These are phyloP conservation scores for Cynaeus angustus DNA, from an alignment of 2,888 invertebrate genomes.

Conservation along the genomic window DNA sequence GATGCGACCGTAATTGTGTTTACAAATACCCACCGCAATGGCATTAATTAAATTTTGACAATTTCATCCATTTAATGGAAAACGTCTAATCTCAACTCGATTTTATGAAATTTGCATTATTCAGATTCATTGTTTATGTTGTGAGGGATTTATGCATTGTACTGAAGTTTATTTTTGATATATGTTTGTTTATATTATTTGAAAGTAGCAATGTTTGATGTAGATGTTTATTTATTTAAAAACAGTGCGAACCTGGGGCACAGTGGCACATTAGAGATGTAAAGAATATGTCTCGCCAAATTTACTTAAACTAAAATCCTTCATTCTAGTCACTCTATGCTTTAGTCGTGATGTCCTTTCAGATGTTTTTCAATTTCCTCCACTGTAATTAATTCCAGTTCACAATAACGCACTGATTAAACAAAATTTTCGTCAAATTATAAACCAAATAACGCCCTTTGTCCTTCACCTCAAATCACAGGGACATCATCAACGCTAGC, in stretches of 20 bases:
- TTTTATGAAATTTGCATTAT: slow-evolving; percentile 44
- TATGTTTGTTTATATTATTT: slow-evolving; percentile 9
- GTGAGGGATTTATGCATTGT: slow-evolving; percentile 12
- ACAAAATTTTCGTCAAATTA: slow-evolving; percentile 57
- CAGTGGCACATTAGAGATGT: no score
- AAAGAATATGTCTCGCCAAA: no score
- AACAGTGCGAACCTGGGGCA: no score
- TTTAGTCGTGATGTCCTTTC: no score
- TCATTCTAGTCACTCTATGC: no score
- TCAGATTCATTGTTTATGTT: slow-evolving; percentile 31
- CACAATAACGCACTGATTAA: slow-evolving; percentile 53
- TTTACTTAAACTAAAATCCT: no score
- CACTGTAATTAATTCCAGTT: slow-evolving; percentile 36
- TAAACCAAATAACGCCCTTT: slow-evolving; percentile 61
- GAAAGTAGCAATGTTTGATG: slow-evolving; percentile 21
- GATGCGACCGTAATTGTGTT: slow-evolving; percentile 47
- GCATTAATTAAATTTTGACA: slow-evolving; percentile 47
- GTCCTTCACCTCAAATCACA: slow-evolving; percentile 48
- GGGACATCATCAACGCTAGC: slow-evolving; percentile 55
- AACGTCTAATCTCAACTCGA: slow-evolving; percentile 44
- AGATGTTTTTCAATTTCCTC: slow-evolving; percentile 12
- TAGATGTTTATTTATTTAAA: slow-evolving; percentile 18
- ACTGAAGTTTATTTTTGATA: slow-evolving; percentile 12
- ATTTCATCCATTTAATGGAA: slow-evolving; percentile 36
- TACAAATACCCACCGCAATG: slow-evolving; percentile 38